Percentiles rank a stretch among this genome's conserved stretches.
Evolutionary conservation across 2,888 invertebrate species (phyloP).

Genomic region (Sylvicola cinctus): DNA sequence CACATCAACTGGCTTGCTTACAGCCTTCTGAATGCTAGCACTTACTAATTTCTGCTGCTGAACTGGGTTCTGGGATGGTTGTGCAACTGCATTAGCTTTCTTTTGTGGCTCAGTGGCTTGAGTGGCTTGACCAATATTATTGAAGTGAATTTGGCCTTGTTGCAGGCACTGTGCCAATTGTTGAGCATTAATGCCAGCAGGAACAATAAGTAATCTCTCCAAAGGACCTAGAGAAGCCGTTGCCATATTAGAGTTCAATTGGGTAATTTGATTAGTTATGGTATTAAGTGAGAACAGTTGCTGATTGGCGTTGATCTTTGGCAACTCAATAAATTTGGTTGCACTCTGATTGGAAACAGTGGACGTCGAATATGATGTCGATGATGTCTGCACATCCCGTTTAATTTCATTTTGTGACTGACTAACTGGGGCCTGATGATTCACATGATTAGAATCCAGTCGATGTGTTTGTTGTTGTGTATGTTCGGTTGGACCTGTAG

Average conservation of each 20-base stretch:
- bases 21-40: neutral
- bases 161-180: constrained; percentile 24
- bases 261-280: constrained; percentile 25
- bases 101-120: constrained; percentile 5
- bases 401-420: no score
- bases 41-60: neutral
- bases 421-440: neutral
- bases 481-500: constrained; percentile 1
- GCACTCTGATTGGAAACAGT: constrained; percentile 9
- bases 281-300: constrained; percentile 25
- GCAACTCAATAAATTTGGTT: constrained; percentile 21
- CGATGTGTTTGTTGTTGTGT: neutral
- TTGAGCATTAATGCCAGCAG: constrained; percentile 25
- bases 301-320: constrained; percentile 23
- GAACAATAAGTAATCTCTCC: constrained; percentile 23
- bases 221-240: constrained; percentile 23
- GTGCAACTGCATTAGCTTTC: constrained; percentile 1
- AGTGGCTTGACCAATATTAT: constrained; percentile 19
- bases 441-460: no score
- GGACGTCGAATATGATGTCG: neutral
- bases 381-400: constrained; percentile 1
- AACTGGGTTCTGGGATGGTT: constrained; percentile 7
- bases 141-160: constrained; percentile 25
- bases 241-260: constrained; percentile 22
- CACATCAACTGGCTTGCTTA: neutral